phyloP scores from a whole-genome alignment of 2,113 vertebrate species.

The Polypterus senegalus region DNA sequence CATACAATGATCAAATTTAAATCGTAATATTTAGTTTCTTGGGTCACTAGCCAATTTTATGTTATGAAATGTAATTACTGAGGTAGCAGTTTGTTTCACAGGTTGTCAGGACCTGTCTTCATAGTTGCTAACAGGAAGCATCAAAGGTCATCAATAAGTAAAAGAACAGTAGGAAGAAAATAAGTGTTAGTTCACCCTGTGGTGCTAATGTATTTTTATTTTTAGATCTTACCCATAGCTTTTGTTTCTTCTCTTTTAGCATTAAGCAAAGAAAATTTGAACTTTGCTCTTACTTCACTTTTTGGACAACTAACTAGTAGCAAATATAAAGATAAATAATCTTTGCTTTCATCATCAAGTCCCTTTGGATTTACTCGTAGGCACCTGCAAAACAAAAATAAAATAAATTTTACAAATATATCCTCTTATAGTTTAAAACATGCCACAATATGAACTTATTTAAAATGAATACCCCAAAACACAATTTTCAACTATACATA shows the following conservation, averaged over 20 bases:
- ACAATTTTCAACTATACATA: no score
- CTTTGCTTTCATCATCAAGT: conserved; percentile 97
- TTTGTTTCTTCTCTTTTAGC: conserved; percentile 96
- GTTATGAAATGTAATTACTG: no score
- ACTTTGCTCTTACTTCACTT: conserved; percentile 98
- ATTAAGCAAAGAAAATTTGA: conserved; percentile 95
- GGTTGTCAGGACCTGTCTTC: no score
- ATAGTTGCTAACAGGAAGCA: neutral
- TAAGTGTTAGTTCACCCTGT: no score
- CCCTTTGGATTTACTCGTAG: conserved; percentile 96
- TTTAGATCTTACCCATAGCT: conserved; percentile 81
- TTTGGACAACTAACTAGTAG: conserved; percentile 97
- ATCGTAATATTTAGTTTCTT: no score
- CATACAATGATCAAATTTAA: no score
- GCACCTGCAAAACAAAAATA: conserved; percentile 60
- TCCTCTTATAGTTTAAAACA: no score
- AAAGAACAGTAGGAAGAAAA: neutral
- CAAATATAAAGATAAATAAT: conserved; percentile 93
- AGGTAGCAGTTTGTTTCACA: no score
- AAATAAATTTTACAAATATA: neutral
- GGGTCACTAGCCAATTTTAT: no score
- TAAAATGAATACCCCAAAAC: no score
- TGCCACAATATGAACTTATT: no score
- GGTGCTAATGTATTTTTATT: neutral
- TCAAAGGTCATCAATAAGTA: neutral